These are phyloP conservation scores for Pachypanchax playfairii DNA, from an alignment of 2,113 vertebrate species.

Conservation along the genomic window DNA sequence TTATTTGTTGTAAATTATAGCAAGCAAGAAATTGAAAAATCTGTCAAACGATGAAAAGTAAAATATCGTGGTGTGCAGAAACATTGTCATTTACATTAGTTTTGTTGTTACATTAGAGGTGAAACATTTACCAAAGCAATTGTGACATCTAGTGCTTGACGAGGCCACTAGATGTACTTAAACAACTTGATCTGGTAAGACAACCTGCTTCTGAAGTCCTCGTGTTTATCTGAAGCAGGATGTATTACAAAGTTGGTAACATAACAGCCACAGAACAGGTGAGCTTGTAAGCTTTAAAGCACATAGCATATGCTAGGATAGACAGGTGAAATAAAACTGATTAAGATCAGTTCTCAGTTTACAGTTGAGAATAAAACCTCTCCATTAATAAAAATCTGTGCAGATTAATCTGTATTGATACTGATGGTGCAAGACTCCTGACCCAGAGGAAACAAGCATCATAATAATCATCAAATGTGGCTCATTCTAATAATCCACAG, in stretches of 20 bases:
- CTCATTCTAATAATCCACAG: conserved; percentile 69
- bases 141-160: conserved; percentile 29
- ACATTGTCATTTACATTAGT: background rate
- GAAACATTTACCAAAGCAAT: background rate
- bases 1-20: background rate
- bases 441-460: conserved; percentile 66
- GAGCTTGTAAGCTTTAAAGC: conserved; percentile 7
- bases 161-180: conserved; percentile 75
- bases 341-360: conserved; percentile 30
- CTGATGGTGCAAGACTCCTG: conserved; percentile 58
- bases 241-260: conserved; percentile 27
- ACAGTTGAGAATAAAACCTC: conserved; percentile 28
- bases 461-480: conserved; percentile 71
- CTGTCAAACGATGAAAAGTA: background rate
- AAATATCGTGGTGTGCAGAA: background rate
- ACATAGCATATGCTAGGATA: background rate
- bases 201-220: conserved; percentile 15
- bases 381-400: conserved; percentile 54
- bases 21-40: conserved; percentile 2
- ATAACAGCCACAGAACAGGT: conserved; percentile 11
- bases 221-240: conserved; percentile 56
- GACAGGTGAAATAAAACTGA: background rate
- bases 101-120: background rate
- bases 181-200: conserved; percentile 45
- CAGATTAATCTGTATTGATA: conserved; percentile 70